Evolutionary conservation across 2,113 vertebrate species (phyloP).

Genomic region (Brienomyrus longianalis): DNA sequence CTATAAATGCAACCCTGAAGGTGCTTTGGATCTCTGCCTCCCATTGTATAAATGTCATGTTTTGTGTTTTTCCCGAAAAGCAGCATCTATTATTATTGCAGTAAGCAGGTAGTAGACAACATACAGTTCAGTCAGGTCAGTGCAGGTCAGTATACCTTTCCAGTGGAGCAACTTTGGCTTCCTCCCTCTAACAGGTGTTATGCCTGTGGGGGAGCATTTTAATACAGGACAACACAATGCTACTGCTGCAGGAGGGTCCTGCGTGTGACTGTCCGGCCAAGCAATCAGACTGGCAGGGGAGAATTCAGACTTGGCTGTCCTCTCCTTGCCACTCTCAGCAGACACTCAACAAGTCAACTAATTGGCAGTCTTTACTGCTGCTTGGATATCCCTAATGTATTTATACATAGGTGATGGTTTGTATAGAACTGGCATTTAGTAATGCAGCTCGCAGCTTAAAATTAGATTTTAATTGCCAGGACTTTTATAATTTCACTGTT

Average conservation of each 20-base stretch:
- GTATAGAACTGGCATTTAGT: not conserved
- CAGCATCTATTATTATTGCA: not conserved
- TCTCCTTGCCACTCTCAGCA: not conserved
- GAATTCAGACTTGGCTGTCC: not conserved
- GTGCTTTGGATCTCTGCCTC: not conserved
- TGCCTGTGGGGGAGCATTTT: not conserved
- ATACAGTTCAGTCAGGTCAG: not conserved
- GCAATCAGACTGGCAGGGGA: not conserved
- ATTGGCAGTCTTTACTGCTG: not conserved
- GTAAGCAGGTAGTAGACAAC: not conserved
- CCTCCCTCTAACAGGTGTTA: not conserved
- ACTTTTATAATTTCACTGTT: not conserved
- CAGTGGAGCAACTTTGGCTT: not conserved
- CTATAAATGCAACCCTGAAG: not conserved
- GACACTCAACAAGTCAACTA: not conserved
- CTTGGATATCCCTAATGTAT: not conserved
- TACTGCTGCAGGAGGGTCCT: not conserved
- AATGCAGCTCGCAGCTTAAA: not conserved
- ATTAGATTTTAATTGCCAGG: not conserved
- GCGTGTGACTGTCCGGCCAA: not conserved
- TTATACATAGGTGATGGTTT: not conserved
- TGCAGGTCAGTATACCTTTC: not conserved
- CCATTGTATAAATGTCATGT: not conserved
- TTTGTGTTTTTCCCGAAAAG: not conserved
- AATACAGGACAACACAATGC: not conserved